A percentile compares a stretch with the other conserved stretches of the same genome.
These are phyloP conservation scores for Nesometra sesokonis DNA, from an alignment of 35 echinoderm and acorn worm genomes.

Conservation along the genomic window DNA sequence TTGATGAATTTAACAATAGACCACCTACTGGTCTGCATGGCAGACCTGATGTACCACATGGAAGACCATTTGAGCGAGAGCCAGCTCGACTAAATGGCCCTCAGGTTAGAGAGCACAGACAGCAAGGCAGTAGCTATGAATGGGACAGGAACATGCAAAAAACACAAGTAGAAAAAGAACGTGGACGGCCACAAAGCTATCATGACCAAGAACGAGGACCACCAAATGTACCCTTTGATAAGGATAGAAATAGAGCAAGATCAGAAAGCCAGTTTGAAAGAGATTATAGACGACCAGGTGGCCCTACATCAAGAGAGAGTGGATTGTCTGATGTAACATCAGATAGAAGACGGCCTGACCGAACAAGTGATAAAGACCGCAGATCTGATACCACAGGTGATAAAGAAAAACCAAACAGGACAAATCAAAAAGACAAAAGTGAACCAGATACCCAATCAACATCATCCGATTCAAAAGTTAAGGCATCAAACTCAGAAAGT, in stretches of 20 bases:
- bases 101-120: neutral
- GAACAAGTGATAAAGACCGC: neutral
- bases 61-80: neutral
- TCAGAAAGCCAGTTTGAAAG: neutral
- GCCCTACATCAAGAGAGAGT: too few species aligned
- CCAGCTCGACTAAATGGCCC: neutral
- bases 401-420: neutral
- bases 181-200: neutral
- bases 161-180: neutral
- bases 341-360: neutral
- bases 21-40: too few species aligned
- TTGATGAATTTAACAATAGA: neutral
- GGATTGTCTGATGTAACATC: too few species aligned
- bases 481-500: neutral
- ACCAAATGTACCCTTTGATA: neutral
- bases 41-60: neutral
- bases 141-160: neutral
- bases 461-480: neutral
- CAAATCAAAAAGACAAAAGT: neutral
- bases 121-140: neutral
- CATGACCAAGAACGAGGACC: neutral
- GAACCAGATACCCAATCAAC: neutral
- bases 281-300: neutral
- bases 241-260: neutral
- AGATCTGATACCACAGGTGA: neutral